Evolutionary conservation across 2,888 invertebrate species (phyloP).

Genomic region (Apocheima hispidaria): DNA sequence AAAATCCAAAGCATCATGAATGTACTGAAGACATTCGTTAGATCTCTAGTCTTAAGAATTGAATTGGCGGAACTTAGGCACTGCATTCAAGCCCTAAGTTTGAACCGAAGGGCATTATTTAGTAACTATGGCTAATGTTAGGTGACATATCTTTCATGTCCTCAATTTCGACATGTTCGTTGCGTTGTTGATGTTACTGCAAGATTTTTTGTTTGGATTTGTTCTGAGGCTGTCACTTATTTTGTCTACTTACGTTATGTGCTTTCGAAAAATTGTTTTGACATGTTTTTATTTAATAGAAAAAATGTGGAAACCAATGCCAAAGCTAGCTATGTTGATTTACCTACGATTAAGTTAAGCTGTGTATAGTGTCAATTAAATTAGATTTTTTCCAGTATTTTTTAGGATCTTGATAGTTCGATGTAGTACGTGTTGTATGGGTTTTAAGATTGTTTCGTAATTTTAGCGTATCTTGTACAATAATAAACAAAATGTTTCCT

Average conservation of each 20-base stretch:
- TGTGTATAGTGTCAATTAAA: slow-evolving; percentile 86
- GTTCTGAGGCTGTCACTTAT: slow-evolving; percentile 62
- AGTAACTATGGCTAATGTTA: slow-evolving; percentile 62
- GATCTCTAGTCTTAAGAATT: slow-evolving; percentile 84
- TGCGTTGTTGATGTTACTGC: slow-evolving; percentile 78
- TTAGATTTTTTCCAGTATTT: slow-evolving; percentile 79
- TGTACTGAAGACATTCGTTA: slow-evolving; percentile 48
- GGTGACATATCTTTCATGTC: slow-evolving; percentile 78
- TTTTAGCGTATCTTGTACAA: slow-evolving; percentile 76
- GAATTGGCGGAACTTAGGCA: slow-evolving; percentile 66
- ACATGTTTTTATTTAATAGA: slow-evolving; percentile 79
- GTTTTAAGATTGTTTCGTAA: slow-evolving; percentile 77
- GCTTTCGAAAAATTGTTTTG: slow-evolving; percentile 77
- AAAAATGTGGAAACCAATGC: slow-evolving; percentile 83
- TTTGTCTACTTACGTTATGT: slow-evolving; percentile 68
- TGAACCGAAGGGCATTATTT: slow-evolving; percentile 80
- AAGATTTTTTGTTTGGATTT: slow-evolving; percentile 69
- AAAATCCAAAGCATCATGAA: slow-evolving; percentile 38
- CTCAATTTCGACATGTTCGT: slow-evolving; percentile 69
- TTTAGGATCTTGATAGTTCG: slow-evolving; percentile 80
- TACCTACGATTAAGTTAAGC: slow-evolving; percentile 78
- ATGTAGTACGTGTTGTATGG: slow-evolving; percentile 74
- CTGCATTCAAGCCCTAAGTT: slow-evolving; percentile 79
- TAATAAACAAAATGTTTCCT: slow-evolving; percentile 83
- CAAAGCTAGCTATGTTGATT: slow-evolving; percentile 86